Evolutionary conservation across 2,888 invertebrate genomes (phyloP), one percentile per base, ranked within the genome.

Genomic region (Drosophila phalerata): DNA sequence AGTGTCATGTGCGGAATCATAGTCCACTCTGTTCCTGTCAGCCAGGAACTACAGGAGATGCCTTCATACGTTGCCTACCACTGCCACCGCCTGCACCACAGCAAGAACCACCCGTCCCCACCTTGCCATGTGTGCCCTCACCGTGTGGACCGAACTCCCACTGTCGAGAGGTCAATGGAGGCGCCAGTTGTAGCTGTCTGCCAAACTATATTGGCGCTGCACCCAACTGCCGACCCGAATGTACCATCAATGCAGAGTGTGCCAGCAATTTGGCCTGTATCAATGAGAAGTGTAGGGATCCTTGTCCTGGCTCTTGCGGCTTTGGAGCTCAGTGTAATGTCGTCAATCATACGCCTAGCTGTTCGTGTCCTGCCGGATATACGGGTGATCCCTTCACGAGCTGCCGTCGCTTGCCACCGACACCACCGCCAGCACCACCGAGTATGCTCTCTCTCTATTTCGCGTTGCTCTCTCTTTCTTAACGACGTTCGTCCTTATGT

Each of bases 11-110:
- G 22, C 95, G 96, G 70, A 96, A 96, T 84, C 97, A 97, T 89
- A 96, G 96, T 90, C 97, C 97, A 2, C 94, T 96, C 75, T 97
- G 97, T 90, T 95, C 95, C 19, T 97, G 97, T 90, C 94, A 95
- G 72, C 92, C 94, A 15, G 94, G 34, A 19, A 95, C 56, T 95
- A 94, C 84, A 96, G 97, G 97, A n/a, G 96, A 97, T 94, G 96
- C 97, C 3, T 96, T 97, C 90, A 94, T 93, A 45, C 94, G 94
- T 82, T 96, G 96, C 85, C 93, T 94, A 81, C 92, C 93, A 11
- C 90, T 93, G 79, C 94, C 94, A 92, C 94, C 94, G 92, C 94
- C 55, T 11, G 25, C 53, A 11, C 52, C 55, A 25, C 56, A 37
- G 10, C 34, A 32, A 34, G 73, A 81, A 49, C 78, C 64, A 5